phyloP scores from a whole-genome alignment of 2,113 vertebrate species.

The Calyptommatus sinebrachiatus region DNA sequence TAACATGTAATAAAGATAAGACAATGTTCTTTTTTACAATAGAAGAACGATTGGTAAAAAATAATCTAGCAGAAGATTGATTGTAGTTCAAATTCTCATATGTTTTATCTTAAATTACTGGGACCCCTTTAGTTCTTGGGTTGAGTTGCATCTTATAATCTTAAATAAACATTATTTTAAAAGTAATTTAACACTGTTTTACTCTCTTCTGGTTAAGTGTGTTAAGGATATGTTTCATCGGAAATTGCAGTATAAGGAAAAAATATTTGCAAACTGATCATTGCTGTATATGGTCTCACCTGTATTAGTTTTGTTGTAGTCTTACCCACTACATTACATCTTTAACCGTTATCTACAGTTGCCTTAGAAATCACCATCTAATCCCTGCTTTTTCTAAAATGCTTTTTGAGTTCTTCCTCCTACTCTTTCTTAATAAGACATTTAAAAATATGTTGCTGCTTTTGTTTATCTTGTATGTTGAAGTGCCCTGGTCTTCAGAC shows the following conservation, averaged over 20 bases:
- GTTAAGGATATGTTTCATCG: neutral
- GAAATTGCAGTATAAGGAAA: neutral
- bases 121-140: neutral
- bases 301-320: neutral
- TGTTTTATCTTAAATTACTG: neutral
- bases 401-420: neutral
- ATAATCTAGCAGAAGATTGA: neutral
- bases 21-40: neutral
- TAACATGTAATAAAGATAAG: neutral
- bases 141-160: neutral
- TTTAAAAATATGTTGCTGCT: neutral
- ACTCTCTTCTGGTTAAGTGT: neutral
- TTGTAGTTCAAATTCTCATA: neutral
- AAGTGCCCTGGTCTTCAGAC: slow-evolving; percentile 49
- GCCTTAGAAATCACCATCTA: neutral
- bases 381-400: neutral
- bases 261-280: neutral
- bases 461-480: slow-evolving; percentile 30
- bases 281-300: neutral
- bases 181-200: neutral
- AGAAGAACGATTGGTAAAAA: neutral
- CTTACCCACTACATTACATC: neutral
- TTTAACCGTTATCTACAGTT: neutral
- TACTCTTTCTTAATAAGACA: neutral
- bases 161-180: neutral